Evolutionary conservation across 2,797 vertebrate genomes (phyloP), one percentile per base, ranked within the genome.

Genomic region (Parotocinclus haroldoi): DNA sequence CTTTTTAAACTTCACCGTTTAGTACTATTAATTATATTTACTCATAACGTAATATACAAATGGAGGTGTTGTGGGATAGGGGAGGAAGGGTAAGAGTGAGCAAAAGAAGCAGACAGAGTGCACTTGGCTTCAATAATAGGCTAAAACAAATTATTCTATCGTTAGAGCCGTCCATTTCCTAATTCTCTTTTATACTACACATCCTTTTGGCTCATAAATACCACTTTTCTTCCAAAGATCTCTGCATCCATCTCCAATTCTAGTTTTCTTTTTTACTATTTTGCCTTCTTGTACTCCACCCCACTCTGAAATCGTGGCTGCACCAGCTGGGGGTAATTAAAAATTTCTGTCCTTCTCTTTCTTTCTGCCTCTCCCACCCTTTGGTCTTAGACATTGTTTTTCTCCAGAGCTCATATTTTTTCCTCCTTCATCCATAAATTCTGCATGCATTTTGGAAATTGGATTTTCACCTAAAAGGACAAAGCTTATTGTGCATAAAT

Each of bases 291-390:
- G 73, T 46, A 50, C 52, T 39, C 58, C 71, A 58, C 71, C 59
- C 45, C 56, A 71, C 63, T 75, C 87, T 89, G 83, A 89, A 89
- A 88, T 87, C 85, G 86, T 81, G 85, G 83, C 80, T 71, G 80
- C 84, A 87, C 77, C 82, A 87, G 86, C 81, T 86, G 27, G 27
- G 27, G 86, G 87, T 91, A 91, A 91, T 90, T 90, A 88, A 88
- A 91, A 89, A 91, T 91, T 86, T n/a, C 12, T 73, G 59, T 67
- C 75, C 68, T 58, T 64, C 68, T 60, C 48, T 46, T 46, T 16
- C 7, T 54, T 9, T 54, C 39, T 78, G 66, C 75, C 69, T 64
- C 74, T 46, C 10, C 13, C 45, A 13, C 12, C 6, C n/a, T 11
- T n/a, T 46, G 5, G 45, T 12, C n/a, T 46, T 12, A 46, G 11